Base-by-base conservation (phyloP, 2,797 vertebrate genomes). In the Margarornis squamiger region DNA sequence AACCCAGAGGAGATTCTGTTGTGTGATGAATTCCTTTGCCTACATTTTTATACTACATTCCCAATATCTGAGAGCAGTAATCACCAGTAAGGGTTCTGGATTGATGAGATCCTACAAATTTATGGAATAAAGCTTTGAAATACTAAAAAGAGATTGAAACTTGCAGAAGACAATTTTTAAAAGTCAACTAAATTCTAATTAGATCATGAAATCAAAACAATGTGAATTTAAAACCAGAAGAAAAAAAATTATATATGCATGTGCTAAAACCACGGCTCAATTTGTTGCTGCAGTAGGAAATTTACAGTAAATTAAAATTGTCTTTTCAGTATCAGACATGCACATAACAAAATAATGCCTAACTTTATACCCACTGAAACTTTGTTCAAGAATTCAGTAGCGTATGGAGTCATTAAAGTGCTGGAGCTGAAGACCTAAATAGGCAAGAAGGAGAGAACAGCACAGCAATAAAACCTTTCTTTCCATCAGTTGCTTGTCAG, bases 401-500 rank as follows among this genome's bases (percentile, higher is more conserved):
- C 0, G 0, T 26, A 23, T 7, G 5, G 38, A 76, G 41, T 73
- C 45, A 30, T 75, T 94, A 71, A 79, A 92, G 45, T 73, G 57
- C 20, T 63, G 45, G 68, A 84, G 63, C 41, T 67, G 67, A 82
- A 82, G 74, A 70, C 48, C 61, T 79, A 88, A 96, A 79, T n/a
- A 86, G 32, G 38, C 67, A 75, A 66, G 78, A 78, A 93, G 36
- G 57, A 88, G 27, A 74, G 68, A 94, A 78, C 49, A 81, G 68
- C 18, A 54, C 8, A 38, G 87, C 63, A 86, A 90, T 93, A 96
- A 95, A 96, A 71, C 52, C 88, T 95, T 85, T 92, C 90, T 86
- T 90, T 92, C 92, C 90, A 94, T 96, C 92, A 91, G 62, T 22
- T 92, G 34, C 92, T 92, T 96, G 92, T 95, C 93, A 96, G 67